These are phyloP conservation scores for Drosophila ananassae DNA, from an alignment of 1,140 invertebrate species.

Conservation along the genomic window DNA sequence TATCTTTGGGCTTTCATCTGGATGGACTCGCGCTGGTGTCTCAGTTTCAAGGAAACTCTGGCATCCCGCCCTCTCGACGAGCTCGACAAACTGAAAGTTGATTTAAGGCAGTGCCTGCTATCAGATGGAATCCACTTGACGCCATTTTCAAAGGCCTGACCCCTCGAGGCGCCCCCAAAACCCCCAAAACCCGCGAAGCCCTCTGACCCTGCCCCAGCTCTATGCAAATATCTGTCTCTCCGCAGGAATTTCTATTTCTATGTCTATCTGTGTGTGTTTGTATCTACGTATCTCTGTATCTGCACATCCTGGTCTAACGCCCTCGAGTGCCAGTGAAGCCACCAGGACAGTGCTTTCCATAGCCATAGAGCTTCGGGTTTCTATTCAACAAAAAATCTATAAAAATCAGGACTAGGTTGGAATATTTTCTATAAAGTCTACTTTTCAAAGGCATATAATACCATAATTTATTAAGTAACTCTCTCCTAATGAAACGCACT, in stretches of 20 bases:
- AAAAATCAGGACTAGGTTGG: too few relatives aligned
- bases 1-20: constrained; percentile 1
- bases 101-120: constrained; percentile 21
- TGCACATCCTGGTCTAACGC: constrained; percentile 20
- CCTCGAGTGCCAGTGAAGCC: constrained; percentile 26
- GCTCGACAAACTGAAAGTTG: constrained; percentile 8
- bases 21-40: constrained; percentile 1
- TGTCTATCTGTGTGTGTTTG: constrained; percentile 1
- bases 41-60: constrained; percentile 5
- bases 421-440: too few relatives aligned
- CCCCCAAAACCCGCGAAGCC: too few relatives aligned
- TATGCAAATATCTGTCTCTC: constrained; percentile 26
- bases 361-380: neutral
- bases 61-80: neutral
- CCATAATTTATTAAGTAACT: neutral
- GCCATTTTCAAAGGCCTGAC: constrained; percentile 22
- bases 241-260: neutral
- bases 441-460: too few relatives aligned
- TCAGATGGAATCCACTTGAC: constrained; percentile 42
- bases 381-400: neutral
- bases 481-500: neutral
- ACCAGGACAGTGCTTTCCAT: constrained; percentile 20
- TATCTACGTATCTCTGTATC: constrained; percentile 17
- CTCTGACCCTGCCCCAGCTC: constrained; percentile 27
- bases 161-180: neutral